These are phyloP conservation scores for Paralichthys olivaceus DNA, from an alignment of 2,113 vertebrate species.

Conservation along the genomic window DNA sequence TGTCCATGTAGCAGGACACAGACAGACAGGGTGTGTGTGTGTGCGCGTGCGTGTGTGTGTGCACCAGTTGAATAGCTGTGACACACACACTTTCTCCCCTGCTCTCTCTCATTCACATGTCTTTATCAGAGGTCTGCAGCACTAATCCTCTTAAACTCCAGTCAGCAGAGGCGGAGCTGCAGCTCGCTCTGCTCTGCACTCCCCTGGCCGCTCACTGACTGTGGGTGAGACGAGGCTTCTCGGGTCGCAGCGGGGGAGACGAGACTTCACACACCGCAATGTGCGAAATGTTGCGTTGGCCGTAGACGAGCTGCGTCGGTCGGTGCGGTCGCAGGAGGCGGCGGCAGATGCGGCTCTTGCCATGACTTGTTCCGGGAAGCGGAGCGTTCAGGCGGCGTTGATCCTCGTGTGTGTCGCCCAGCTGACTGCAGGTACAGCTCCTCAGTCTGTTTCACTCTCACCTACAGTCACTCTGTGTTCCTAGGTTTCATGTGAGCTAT, in stretches of 20 bases:
- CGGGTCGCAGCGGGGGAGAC: conserved; percentile 25
- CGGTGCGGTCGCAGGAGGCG: not conserved
- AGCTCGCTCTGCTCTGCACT: conserved; percentile 46
- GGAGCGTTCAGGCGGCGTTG: conserved; percentile 72
- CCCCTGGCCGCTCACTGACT: conserved; percentile 42
- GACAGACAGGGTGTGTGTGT: conserved; percentile 14
- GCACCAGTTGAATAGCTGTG: not conserved
- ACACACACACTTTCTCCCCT: conserved; percentile 30
- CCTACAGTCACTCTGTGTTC: too few species aligned
- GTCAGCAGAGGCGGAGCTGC: conserved; percentile 76
- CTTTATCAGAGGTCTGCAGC: conserved; percentile 63
- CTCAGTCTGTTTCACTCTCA: too few species aligned
- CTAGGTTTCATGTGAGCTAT: too few species aligned
- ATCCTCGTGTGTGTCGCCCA: conserved; percentile 77
- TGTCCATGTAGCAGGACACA: conserved; percentile 10
- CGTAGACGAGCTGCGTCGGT: conserved; percentile 42
- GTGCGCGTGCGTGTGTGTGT: not conserved
- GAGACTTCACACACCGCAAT: conserved; percentile 13
- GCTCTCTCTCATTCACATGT: conserved; percentile 64
- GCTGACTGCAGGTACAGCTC: conserved; percentile 77
- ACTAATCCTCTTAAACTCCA: conserved; percentile 78
- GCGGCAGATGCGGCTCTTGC: conserved; percentile 67
- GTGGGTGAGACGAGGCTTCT: conserved; percentile 14
- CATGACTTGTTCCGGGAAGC: conserved; percentile 78
- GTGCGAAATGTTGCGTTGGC: conserved; percentile 28